These are phyloP conservation scores for Podarcis cretensis DNA, from an alignment of 2,113 vertebrate species.

Conservation along the genomic window DNA sequence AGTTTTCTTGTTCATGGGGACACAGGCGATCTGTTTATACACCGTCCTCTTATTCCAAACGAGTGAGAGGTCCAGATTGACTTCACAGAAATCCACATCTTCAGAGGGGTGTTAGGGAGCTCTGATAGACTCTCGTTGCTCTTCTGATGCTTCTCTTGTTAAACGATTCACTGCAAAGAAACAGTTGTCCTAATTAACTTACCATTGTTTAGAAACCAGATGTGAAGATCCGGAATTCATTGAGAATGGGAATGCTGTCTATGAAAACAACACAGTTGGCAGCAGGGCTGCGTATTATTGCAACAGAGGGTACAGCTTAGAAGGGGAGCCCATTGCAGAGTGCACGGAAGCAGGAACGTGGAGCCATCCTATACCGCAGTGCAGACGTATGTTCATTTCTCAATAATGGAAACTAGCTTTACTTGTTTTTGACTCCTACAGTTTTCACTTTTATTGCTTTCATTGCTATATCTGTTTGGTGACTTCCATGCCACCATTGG, in stretches of 20 bases:
- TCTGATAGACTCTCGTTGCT: background rate
- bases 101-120: background rate
- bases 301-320: slow-evolving; percentile 85
- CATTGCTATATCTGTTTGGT: too few species aligned
- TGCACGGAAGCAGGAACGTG: slow-evolving; percentile 86
- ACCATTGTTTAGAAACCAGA: slow-evolving; percentile 72
- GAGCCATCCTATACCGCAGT: slow-evolving; percentile 86
- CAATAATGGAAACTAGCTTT: slow-evolving; percentile 28
- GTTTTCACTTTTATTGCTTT: too few species aligned
- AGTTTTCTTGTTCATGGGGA: background rate
- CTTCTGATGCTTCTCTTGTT: background rate
- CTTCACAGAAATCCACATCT: background rate
- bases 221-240: slow-evolving; percentile 80
- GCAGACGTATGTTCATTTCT: slow-evolving; percentile 84
- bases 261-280: slow-evolving; percentile 82
- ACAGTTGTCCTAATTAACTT: slow-evolving; percentile 38
- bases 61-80: background rate
- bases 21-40: too few species aligned
- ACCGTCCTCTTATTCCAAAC: background rate
- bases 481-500: too few species aligned
- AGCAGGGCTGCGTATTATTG: slow-evolving; percentile 84
- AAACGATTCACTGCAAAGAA: background rate
- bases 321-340: slow-evolving; percentile 80
- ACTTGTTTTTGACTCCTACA: background rate
- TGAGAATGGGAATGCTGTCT: slow-evolving; percentile 80